phyloP scores from a whole-genome alignment of 64 coral and sea anemone genomes.

The Actinia equina region DNA sequence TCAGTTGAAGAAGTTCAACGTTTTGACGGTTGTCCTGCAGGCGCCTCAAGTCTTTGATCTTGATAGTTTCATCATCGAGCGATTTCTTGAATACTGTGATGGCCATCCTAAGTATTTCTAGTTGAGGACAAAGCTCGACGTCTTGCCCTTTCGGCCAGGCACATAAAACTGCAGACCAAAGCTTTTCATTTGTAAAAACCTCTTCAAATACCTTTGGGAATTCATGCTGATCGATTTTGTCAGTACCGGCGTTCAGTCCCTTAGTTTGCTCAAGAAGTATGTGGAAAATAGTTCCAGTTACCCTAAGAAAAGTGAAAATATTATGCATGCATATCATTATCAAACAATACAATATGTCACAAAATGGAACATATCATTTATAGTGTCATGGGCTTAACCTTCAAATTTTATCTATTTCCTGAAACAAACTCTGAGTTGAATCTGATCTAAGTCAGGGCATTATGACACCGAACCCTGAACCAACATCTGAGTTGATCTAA shows the following conservation, averaged over 20 bases:
- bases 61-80: not conserved
- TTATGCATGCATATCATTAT: no score
- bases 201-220: conserved; percentile 3
- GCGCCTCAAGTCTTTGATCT: not conserved
- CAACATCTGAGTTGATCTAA: no score
- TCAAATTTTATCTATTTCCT: no score
- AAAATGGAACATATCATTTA: no score
- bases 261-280: not conserved
- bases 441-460: no score
- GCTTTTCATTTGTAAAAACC: not conserved
- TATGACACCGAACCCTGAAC: no score
- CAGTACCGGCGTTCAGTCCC: not conserved
- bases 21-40: not conserved
- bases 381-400: no score
- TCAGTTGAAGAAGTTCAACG: not conserved
- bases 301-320: not conserved
- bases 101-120: not conserved
- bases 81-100: not conserved
- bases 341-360: no score
- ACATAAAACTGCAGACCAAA: conserved; percentile 1
- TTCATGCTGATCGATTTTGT: not conserved
- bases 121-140: not conserved
- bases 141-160: not conserved
- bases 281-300: not conserved
- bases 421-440: no score